phyloP scores from a whole-genome alignment of 2,888 invertebrate species.

The Galerucella nymphaeae region DNA sequence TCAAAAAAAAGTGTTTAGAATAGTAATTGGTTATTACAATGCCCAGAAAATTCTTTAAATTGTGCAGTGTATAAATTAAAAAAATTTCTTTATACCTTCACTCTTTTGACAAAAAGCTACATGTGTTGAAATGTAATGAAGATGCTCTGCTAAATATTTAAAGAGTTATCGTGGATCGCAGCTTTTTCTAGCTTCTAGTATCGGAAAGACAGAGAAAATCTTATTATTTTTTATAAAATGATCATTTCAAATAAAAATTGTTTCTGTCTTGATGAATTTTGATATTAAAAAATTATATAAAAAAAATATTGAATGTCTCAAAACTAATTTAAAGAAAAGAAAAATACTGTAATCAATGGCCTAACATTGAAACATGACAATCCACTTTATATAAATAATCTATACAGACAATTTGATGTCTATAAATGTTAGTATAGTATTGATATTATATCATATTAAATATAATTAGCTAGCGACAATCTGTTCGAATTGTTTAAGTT shows the following conservation, averaged over 20 bases:
- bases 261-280: neutral
- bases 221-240: too few species aligned
- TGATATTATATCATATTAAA: constrained; percentile 55
- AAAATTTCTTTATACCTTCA: too few species aligned
- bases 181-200: too few species aligned
- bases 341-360: constrained; percentile 58
- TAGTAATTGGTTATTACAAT: neutral
- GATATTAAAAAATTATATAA: constrained; percentile 25
- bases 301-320: constrained; percentile 50
- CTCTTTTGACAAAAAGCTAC: too few species aligned
- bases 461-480: constrained; percentile 62
- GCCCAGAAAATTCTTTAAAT: constrained; percentile 1
- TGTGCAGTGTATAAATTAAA: too few species aligned
- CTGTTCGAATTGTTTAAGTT: constrained; percentile 54
- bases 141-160: too few species aligned
- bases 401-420: constrained; percentile 51
- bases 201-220: too few species aligned
- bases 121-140: too few species aligned
- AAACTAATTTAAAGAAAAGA: constrained; percentile 51
- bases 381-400: constrained; percentile 54
- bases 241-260: too few species aligned
- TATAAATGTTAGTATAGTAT: constrained; percentile 54
- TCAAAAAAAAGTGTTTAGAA: neutral
- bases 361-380: constrained; percentile 66
- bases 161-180: too few species aligned